Base-by-base conservation (phyloP, 1,140 invertebrate species). In the Diplogasteroides magnus region DNA sequence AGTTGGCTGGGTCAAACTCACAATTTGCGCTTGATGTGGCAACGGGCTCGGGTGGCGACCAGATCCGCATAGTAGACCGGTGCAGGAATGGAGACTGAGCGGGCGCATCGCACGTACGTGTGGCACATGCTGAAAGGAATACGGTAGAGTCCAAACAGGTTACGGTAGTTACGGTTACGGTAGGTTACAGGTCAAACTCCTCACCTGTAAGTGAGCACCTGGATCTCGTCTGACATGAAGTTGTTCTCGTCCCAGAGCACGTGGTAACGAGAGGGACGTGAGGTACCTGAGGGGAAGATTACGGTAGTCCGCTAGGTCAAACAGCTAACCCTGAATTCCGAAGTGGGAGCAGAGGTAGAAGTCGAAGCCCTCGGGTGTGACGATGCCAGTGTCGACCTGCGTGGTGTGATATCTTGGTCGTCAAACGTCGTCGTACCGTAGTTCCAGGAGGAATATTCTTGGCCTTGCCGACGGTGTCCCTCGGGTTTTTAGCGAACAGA, bases 51-150 rank as follows among this genome's bases (percentile, higher is more conserved):
- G n/a, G n/a, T n/a, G n/a, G 91, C 92, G n/a, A 90, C 92, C 67
- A 94, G 87, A 86, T 96, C 92, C 28, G 93, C 92, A 84, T 95
- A 94, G 84, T 95, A 95, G 0, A 91, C 93, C 1, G 93, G 92
- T 0, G 93, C 90, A 1, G 93, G 93, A n/a, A n/a, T n/a, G n/a
- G n/a, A n/a, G n/a, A n/a, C n/a, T n/a, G n/a, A n/a, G n/a, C n/a
- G n/a, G n/a, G n/a, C n/a, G n/a, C n/a, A n/a, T n/a, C n/a, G n/a
- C n/a, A n/a, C n/a, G n/a, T n/a, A n/a, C n/a, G n/a, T 86, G 94
- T 94, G 15, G 91, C n/a, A n/a, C n/a, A 93, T 0, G 95, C 92
- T 1, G 91, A 87, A 65, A 91, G 87, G 64, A 89, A 90, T 81
- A 92, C 95, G 23, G 92, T 87, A 1, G 90, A 87, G 83, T 92